phyloP scores from a whole-genome alignment of 2,113 vertebrate species.

The Meleagris gallopavo region DNA sequence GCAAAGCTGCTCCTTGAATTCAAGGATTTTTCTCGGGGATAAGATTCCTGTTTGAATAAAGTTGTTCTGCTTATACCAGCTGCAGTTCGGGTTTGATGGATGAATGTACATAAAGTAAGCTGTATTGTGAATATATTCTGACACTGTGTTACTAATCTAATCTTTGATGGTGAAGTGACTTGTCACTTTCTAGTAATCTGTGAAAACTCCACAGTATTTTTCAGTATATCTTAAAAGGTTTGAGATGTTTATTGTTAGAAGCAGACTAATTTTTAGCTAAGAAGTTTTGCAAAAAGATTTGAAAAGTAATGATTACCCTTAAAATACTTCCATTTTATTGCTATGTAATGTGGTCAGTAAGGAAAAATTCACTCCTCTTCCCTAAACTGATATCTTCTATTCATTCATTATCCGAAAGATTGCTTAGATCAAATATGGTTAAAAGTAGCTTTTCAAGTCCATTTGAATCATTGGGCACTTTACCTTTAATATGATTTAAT shows the following conservation, averaged over 20 bases:
- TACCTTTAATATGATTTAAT: slow-evolving; percentile 61
- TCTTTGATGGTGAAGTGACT: neutral
- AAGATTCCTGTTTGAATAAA: neutral
- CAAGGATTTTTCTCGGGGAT: neutral
- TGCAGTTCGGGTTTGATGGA: neutral
- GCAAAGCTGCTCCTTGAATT: neutral
- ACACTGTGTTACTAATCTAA: neutral
- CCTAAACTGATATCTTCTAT: slow-evolving; percentile 38
- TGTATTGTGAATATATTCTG: neutral
- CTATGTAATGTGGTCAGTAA: neutral
- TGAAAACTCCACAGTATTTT: neutral
- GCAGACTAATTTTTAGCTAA: neutral
- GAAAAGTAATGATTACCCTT: neutral
- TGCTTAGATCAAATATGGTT: slow-evolving; percentile 62
- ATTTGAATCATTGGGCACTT: slow-evolving; percentile 57
- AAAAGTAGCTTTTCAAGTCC: slow-evolving; percentile 66
- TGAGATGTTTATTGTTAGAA: neutral
- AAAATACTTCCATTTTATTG: neutral
- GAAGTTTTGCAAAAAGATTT: neutral
- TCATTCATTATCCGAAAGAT: slow-evolving; percentile 66
- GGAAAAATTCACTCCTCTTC: slow-evolving; percentile 16
- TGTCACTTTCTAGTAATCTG: neutral
- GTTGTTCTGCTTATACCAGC: neutral
- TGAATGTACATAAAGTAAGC: neutral
- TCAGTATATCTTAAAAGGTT: neutral